Conservation (phyloP, 2,797 vertebrate species). For the Melanotaenia boesemani region DNA sequence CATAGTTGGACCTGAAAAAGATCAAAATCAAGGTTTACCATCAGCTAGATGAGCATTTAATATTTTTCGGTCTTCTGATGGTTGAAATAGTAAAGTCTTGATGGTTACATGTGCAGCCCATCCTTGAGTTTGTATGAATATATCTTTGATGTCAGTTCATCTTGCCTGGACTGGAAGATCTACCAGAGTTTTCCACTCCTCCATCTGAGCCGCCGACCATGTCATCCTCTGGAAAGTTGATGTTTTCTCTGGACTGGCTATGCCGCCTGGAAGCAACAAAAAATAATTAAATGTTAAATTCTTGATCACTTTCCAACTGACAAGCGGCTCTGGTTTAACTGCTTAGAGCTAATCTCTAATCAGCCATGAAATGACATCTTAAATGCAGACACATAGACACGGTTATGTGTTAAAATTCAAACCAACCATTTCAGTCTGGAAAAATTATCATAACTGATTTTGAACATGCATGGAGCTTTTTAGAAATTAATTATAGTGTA, state of each 20-base stretch:
- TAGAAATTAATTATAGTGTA: too few relatives aligned
- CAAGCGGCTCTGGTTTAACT: too few relatives aligned
- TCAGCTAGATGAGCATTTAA: neutral
- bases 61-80: too few relatives aligned
- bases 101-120: neutral
- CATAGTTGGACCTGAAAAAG: constrained; percentile 70
- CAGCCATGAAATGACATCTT: too few relatives aligned
- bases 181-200: constrained; percentile 54
- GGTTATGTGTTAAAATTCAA: too few relatives aligned
- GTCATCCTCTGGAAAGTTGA: constrained; percentile 85
- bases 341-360: too few relatives aligned
- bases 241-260: constrained; percentile 83
- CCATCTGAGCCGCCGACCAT: constrained; percentile 55
- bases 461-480: too few relatives aligned
- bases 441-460: too few relatives aligned
- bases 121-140: neutral
- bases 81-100: neutral
- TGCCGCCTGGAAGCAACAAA: constrained; percentile 70
- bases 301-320: too few relatives aligned
- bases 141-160: constrained; percentile 7
- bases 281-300: neutral
- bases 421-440: too few relatives aligned
- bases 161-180: constrained; percentile 69
- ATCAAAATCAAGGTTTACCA: neutral
- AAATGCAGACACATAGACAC: too few relatives aligned